Evolutionary conservation across 2,797 vertebrate species (phyloP).

Genomic region (Acrocephalus scirpaceus): DNA sequence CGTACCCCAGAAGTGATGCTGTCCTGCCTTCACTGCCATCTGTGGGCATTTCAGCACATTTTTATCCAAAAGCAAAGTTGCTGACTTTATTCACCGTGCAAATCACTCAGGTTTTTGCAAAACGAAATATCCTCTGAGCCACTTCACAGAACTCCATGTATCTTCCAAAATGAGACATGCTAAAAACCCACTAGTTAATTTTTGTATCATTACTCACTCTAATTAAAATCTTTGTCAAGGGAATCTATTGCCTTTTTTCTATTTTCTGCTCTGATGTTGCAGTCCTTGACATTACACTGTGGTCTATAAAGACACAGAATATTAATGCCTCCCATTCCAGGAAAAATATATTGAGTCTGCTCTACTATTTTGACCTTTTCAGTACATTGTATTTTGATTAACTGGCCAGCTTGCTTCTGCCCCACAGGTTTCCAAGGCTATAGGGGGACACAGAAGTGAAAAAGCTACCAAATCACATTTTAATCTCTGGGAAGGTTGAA

Average conservation of each 20-base stretch:
- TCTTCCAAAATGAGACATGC: neutral
- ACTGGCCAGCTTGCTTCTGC: conserved; percentile 39
- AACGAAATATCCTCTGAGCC: neutral
- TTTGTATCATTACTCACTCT: conserved; percentile 31
- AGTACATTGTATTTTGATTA: conserved; percentile 66
- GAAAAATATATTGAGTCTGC: conserved; percentile 51
- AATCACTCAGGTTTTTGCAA: neutral
- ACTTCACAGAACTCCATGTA: neutral
- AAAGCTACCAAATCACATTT: conserved; percentile 1
- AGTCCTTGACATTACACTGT: conserved; percentile 8
- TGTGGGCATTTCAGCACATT: neutral
- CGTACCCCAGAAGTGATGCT: fast-evolving
- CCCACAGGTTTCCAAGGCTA: conserved; percentile 47
- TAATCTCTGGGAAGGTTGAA: conserved; percentile 24
- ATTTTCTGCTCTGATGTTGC: conserved; percentile 40
- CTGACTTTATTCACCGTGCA: neutral
- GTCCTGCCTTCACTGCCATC: neutral
- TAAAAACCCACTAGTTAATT: neutral
- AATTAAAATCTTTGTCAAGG: conserved; percentile 59
- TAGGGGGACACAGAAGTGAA: conserved; percentile 2
- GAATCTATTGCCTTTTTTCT: conserved; percentile 23
- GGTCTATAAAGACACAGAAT: conserved; percentile 37
- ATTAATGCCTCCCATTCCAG: conserved; percentile 45
- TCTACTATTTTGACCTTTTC: conserved; percentile 65
- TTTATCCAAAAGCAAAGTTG: neutral